Evolutionary conservation across 2,888 invertebrate genomes (phyloP), one percentile per base, ranked within the genome.

Genomic region (Therioaphis trifolii): DNA sequence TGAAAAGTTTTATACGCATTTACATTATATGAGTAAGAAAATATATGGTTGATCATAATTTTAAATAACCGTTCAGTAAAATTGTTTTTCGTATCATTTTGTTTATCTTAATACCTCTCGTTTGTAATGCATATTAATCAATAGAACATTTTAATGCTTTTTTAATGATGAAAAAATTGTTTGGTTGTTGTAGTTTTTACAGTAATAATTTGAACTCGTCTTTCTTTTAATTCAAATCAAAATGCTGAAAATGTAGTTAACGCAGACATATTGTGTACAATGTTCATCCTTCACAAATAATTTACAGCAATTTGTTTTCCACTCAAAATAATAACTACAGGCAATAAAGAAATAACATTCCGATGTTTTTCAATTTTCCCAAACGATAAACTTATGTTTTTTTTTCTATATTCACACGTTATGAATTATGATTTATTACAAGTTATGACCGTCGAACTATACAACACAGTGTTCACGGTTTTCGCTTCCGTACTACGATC

Each of bases 401-500:
- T 21, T 52, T 29, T 4, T 72, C 14, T 21, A 4, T 27, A 3
- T 76, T 43, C 12, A 15, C 2, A 27, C 18, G 15, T n/a, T n/a
- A n/a, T n/a, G n/a, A n/a, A 24, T 15, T 46, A n/a, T 14, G 18
- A 43, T 76, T 27, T 61, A 61, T 46, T 43, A n/a, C 24, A 15
- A 40, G 12, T 58, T 61, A 69, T 52, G 61, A 61, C 27, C n/a
- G 27, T 1, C 11, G n/a, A 27, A 76, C 43, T 75, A 15, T n/a
- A 14, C 61, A 21, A 29, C 21, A 40, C 40, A 46, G 14, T n/a
- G n/a, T n/a, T 61, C 61, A 61, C n/a, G n/a, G 43, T 27, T 76
- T 72, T 58, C 58, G 58, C 58, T 75, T 58, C 58, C 43, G 18
- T 18, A 58, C n/a, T n/a, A n/a, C 58, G 21, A 55, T n/a, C 5